Evolutionary conservation across 2,113 vertebrate genomes (phyloP).

Genomic region (Spea bombifrons): DNA sequence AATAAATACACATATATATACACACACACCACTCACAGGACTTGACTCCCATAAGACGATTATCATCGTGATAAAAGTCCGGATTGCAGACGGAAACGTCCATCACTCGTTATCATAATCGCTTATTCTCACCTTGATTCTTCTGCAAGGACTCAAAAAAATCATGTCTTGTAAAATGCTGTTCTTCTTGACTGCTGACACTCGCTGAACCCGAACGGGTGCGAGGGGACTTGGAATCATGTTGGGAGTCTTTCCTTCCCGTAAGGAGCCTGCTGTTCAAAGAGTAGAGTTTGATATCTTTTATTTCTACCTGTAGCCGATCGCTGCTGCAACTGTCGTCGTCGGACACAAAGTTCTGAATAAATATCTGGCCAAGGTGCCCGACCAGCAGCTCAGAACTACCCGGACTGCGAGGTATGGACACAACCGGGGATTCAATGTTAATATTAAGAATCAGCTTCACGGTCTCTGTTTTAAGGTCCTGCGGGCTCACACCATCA

Average conservation of each 20-base stretch:
- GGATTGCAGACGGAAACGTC: no score
- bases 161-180: conserved; percentile 87
- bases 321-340: conserved; percentile 76
- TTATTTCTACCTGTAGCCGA: conserved; percentile 86
- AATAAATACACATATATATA: no score
- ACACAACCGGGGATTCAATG: conserved; percentile 92
- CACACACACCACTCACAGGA: no score
- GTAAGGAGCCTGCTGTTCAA: conserved; percentile 78
- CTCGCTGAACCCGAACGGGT: conserved; percentile 56
- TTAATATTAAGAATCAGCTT: conserved; percentile 89
- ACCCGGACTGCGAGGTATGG: conserved; percentile 87
- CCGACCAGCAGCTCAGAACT: conserved; percentile 89
- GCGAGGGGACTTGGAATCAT: background rate
- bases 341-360: conserved; percentile 85
- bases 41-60: no score
- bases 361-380: conserved; percentile 89
- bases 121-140: conserved; percentile 78
- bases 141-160: conserved; percentile 88
- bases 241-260: conserved; percentile 59
- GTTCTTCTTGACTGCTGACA: conserved; percentile 70
- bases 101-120: no score
- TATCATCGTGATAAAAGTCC: no score
- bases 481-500: conserved; percentile 47
- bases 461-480: conserved; percentile 70
- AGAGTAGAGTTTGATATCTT: conserved; percentile 92